Percentiles rank a stretch among this genome's conserved stretches.
Conservation (phyloP, 2,797 vertebrate genomes). For the Coccyzus lansbergi region DNA sequence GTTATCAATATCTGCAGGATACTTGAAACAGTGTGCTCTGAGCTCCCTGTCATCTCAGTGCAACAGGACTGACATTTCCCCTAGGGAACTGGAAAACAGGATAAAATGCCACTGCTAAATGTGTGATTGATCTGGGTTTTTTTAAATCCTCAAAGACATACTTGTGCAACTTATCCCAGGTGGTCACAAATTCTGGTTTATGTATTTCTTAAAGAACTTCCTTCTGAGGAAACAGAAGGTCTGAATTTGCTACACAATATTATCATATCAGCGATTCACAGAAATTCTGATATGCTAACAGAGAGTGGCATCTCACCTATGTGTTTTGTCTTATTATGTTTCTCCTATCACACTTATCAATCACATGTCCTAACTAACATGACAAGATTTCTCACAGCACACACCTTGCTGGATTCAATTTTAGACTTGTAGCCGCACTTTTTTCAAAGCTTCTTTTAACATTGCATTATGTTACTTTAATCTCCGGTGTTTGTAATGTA, state of each 20-base stretch:
- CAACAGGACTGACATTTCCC: neutral
- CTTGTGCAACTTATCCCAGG: neutral
- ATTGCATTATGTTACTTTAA: neutral
- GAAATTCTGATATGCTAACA: neutral
- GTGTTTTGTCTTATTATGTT: neutral
- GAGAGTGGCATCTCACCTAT: neutral
- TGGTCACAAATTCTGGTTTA: neutral
- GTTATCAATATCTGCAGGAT: neutral
- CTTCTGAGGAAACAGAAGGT: slow-evolving; percentile 11
- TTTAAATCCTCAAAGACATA: neutral
- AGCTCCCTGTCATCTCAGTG: neutral
- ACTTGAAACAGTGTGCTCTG: neutral
- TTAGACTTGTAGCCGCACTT: neutral
- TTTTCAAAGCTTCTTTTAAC: neutral
- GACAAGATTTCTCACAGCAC: neutral
- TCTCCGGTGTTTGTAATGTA: neutral
- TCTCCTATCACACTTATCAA: neutral
- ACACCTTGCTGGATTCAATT: neutral
- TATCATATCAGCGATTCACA: neutral
- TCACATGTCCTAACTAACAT: neutral
- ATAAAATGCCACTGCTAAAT: neutral
- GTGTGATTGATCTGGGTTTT: neutral
- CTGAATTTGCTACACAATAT: neutral
- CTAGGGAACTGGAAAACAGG: neutral
- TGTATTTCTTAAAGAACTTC: neutral